Evolutionary conservation across 2,113 vertebrate species (phyloP).

Genomic region (Prochilodus magdalenae): DNA sequence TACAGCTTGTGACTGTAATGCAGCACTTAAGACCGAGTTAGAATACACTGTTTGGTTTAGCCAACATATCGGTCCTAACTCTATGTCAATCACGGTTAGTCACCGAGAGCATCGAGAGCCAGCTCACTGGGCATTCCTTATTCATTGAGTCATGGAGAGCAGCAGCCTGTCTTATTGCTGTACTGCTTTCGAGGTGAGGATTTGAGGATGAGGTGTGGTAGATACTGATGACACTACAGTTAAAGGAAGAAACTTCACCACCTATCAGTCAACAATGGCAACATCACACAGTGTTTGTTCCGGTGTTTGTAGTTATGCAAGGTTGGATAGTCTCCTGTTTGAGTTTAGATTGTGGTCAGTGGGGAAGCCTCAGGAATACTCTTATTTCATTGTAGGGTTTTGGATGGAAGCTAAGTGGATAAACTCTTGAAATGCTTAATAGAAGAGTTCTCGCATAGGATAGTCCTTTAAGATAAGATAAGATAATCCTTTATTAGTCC

Average conservation of each 20-base stretch:
- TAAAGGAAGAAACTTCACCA: not conserved
- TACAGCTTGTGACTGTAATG: not conserved
- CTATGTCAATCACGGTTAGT: slow-evolving; percentile 25
- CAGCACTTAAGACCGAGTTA: not conserved
- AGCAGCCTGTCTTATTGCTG: not conserved
- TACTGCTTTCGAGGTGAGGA: not conserved
- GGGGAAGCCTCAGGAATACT: too few species aligned
- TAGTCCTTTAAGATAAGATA: too few species aligned
- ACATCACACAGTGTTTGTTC: not conserved
- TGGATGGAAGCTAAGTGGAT: too few species aligned
- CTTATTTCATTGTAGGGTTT: too few species aligned
- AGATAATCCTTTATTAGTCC: too few species aligned
- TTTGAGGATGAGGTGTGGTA: slow-evolving; percentile 27
- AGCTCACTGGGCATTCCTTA: not conserved
- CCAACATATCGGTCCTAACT: not conserved
- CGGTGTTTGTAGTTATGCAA: too few species aligned
- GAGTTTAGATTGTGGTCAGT: too few species aligned
- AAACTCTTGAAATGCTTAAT: too few species aligned
- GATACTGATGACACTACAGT: not conserved
- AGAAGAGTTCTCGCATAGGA: too few species aligned
- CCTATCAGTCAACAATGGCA: not conserved
- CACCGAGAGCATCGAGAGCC: not conserved
- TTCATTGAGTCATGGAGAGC: not conserved
- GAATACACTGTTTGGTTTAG: not conserved
- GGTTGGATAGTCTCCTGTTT: too few species aligned